Percentiles rank a stretch among this genome's conserved stretches.
phyloP scores from a whole-genome alignment of 2,888 invertebrate species.

The Mamestra brassicae region DNA sequence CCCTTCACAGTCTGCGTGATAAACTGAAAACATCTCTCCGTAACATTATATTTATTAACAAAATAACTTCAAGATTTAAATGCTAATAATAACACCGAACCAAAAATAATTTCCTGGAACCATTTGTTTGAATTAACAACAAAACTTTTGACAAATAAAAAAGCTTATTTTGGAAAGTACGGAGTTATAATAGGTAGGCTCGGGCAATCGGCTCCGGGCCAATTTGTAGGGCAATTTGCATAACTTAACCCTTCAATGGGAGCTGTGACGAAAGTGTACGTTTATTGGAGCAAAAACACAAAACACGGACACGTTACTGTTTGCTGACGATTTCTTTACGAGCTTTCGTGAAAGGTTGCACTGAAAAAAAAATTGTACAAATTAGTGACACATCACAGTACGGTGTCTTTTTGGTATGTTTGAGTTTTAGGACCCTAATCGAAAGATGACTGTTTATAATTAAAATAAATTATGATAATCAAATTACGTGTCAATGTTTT shows the following conservation, averaged over 20 bases:
- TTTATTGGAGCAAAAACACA: constrained; percentile 86
- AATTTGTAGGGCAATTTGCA: constrained; percentile 86
- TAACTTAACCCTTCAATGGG: constrained; percentile 86
- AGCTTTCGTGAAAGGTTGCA: constrained; percentile 73
- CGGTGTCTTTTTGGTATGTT: constrained; percentile 42
- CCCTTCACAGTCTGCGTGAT: not conserved
- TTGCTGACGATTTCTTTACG: constrained; percentile 77
- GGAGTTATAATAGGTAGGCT: constrained; percentile 73
- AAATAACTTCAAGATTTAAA: constrained; percentile 33
- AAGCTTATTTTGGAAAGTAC: constrained; percentile 72
- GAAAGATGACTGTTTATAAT: not conserved
- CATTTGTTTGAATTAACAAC: constrained; percentile 67
- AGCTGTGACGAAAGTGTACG: constrained; percentile 74
- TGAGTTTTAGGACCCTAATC: not conserved
- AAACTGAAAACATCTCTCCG: constrained; percentile 3
- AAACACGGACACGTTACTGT: constrained; percentile 75
- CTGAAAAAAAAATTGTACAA: constrained; percentile 51
- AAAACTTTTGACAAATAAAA: constrained; percentile 67
- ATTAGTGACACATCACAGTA: constrained; percentile 47
- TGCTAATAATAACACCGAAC: constrained; percentile 51
- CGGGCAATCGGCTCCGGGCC: constrained; percentile 73
- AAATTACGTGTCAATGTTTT: not conserved
- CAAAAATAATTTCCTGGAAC: constrained; percentile 58
- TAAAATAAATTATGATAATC: constrained; percentile 14
- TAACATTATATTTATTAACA: constrained; percentile 16